Evolutionary conservation across 2,888 invertebrate genomes (phyloP).

Genomic region (Actias luna): DNA sequence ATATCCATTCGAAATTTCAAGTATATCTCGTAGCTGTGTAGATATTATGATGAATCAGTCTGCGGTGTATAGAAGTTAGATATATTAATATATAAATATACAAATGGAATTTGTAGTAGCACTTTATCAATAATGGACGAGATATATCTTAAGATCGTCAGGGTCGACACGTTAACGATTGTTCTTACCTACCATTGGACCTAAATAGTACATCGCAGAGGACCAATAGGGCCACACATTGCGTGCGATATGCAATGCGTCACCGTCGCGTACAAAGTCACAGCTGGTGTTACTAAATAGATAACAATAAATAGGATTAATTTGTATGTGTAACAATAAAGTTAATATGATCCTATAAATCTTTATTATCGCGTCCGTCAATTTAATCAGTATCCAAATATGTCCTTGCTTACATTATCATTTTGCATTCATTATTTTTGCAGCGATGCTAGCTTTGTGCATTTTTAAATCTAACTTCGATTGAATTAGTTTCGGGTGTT

Average conservation of each 20-base stretch:
- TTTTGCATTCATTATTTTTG: not conserved
- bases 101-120: not conserved
- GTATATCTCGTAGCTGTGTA: too few species aligned
- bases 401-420: not conserved
- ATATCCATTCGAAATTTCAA: too few species aligned
- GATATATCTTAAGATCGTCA: slow-evolving; percentile 2
- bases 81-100: not conserved
- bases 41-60: too few species aligned
- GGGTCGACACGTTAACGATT: slow-evolving; percentile 5
- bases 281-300: slow-evolving; percentile 7
- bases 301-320: slow-evolving; percentile 8
- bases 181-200: not conserved
- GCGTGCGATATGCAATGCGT: slow-evolving; percentile 8
- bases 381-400: not conserved
- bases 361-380: not conserved
- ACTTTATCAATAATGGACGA: not conserved
- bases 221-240: slow-evolving; percentile 7
- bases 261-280: slow-evolving; percentile 8
- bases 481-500: too few species aligned
- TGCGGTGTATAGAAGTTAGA: too few species aligned
- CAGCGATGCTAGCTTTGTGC: too few species aligned
- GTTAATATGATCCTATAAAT: not conserved
- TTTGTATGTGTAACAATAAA: not conserved
- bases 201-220: not conserved
- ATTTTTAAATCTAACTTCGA: too few species aligned